Evolutionary conservation across 2,113 vertebrate species (phyloP), one percentile per base, ranked within the genome.

Genomic region (Ctenodactylus gundi): DNA sequence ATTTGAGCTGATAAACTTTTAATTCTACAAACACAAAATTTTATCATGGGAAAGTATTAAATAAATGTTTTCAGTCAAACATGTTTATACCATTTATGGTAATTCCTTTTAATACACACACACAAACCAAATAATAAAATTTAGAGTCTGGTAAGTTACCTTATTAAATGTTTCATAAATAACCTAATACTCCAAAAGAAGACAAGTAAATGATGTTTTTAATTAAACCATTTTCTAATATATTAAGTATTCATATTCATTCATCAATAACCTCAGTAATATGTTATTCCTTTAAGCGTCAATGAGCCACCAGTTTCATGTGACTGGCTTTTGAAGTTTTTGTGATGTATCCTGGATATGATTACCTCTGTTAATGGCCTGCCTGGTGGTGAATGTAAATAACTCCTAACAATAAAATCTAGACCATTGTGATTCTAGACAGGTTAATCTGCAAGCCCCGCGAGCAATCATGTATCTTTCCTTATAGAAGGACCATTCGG

Each of bases 341-440:
- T 94, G 31, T 88, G 85, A 90, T 34, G 49, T 65, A 34, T 77
- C 72, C 53, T 53, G 73, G 86, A 68, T 90, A 65, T 92, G 85
- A 93, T 95, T 92, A 88, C 60, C 75, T 90, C 46, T 82, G 65
- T 77, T 96, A 94, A 94, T 95, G 81, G 90, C 55, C 27, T 84
- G 90, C 20, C 44, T 85, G 73, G 82, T 82, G 25, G 77, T 88
- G 93, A 95, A 95, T 96, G 60, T 94, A 90, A 97, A 95, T 88
- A 92, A 57, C 49, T 90, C 29, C 55, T 73, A 94, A 81, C 25
- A 85, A 72, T 9, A 84, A 64, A 29, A 60, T 70, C 78, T 60
- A 85, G 36, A 67, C 87, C 21, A 53, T 78, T 94, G 60, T 73
- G 25, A 94, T 85, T 97, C 77, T 18, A 85, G 25, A 34, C 44